Conservation (phyloP, 2,888 invertebrate species). For the Julus scandinavius region DNA sequence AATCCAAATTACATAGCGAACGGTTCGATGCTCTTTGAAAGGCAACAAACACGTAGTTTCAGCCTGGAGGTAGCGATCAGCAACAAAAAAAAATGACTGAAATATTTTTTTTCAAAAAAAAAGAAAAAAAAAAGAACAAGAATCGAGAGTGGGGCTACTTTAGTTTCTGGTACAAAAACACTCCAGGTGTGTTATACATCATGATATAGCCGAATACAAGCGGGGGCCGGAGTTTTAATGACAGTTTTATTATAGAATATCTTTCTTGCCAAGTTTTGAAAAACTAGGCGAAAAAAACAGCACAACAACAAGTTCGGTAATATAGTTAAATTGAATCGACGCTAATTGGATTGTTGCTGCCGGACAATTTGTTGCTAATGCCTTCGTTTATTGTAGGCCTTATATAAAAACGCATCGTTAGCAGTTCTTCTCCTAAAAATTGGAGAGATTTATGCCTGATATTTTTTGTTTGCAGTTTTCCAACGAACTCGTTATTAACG, state of each 20-base stretch:
- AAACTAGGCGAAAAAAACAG: neutral
- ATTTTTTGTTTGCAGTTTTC: neutral
- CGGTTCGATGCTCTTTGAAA: slow-evolving; percentile 19
- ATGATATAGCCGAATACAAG: neutral
- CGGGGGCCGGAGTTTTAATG: neutral
- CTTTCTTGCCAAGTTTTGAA: neutral
- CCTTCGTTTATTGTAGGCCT: slow-evolving; percentile 19
- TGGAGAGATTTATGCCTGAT: neutral
- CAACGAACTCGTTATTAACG: slow-evolving; percentile 5
- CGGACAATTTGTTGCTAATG: neutral
- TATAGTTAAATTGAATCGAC: slow-evolving; percentile 1
- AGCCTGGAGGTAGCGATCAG: neutral
- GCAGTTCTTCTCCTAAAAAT: neutral
- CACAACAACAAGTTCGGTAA: neutral
- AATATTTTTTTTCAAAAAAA: no score
- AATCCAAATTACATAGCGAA: slow-evolving; percentile 24
- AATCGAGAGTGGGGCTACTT: slow-evolving; percentile 10
- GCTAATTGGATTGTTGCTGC: slow-evolving; percentile 13
- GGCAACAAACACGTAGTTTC: neutral
- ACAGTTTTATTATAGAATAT: neutral
- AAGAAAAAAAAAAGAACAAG: neutral
- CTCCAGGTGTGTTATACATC: slow-evolving; percentile 4
- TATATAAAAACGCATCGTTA: neutral
- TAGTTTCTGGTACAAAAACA: neutral
- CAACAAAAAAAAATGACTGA: neutral